Percentiles rank a stretch among this genome's conserved stretches.
Conservation (phyloP, 1,140 invertebrate species). For the Drosophila lowei region DNA sequence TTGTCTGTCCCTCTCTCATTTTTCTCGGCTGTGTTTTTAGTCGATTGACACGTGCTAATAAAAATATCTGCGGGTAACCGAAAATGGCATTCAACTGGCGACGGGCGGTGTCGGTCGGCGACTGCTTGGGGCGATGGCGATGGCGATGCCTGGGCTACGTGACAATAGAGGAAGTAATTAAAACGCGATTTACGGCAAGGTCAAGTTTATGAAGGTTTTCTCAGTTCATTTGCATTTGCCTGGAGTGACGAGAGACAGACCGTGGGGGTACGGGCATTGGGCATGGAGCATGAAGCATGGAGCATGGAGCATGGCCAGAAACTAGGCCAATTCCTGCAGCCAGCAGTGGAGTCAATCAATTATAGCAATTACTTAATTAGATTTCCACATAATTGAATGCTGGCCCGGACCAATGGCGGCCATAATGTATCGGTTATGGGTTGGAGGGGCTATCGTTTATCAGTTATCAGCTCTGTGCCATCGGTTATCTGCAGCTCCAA, state of each 20-base stretch:
- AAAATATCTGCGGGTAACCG: slow-evolving; percentile 65
- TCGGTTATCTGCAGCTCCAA: slow-evolving; percentile 30
- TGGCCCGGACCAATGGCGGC: slow-evolving; percentile 20
- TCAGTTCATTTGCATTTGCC: slow-evolving; percentile 69
- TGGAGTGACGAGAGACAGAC: slow-evolving; percentile 22
- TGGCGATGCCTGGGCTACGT: slow-evolving; percentile 57
- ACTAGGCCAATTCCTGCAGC: slow-evolving; percentile 25
- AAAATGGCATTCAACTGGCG: slow-evolving; percentile 61
- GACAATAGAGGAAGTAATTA: slow-evolving; percentile 79
- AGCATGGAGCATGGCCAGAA: slow-evolving; percentile 24
- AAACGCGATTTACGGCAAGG: slow-evolving; percentile 77
- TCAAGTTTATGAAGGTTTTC: slow-evolving; percentile 77
- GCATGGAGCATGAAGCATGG: neutral
- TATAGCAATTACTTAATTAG: slow-evolving; percentile 79
- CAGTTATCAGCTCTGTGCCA: neutral
- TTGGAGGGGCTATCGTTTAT: slow-evolving; percentile 9
- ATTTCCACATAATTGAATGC: slow-evolving; percentile 73
- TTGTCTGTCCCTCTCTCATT: slow-evolving; percentile 19
- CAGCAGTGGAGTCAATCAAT: slow-evolving; percentile 64
- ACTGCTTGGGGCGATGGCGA: slow-evolving; percentile 7
- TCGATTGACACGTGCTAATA: slow-evolving; percentile 77
- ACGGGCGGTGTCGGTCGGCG: neutral
- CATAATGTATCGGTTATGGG: slow-evolving; percentile 31
- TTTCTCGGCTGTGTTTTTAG: slow-evolving; percentile 42
- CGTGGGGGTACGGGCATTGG: neutral